phyloP scores from a whole-genome alignment of 2,113 vertebrate species.

The Podarcis cretensis region DNA sequence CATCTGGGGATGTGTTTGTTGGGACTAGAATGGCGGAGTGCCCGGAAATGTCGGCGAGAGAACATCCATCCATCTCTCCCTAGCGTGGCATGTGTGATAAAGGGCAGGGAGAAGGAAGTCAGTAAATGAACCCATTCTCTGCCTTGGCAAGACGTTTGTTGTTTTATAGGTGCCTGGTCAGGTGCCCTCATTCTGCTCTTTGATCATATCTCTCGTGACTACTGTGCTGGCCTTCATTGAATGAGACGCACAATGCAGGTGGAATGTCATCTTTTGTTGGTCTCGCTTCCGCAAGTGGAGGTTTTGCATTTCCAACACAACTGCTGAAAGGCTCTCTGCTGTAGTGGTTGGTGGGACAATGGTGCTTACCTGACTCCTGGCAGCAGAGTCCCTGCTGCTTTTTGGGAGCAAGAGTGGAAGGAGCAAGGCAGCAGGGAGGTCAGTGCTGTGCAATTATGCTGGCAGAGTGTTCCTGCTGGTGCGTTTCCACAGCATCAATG shows the following conservation, averaged over 20 bases:
- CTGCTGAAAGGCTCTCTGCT: neutral
- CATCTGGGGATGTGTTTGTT: neutral
- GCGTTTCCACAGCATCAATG: neutral
- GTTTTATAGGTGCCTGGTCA: neutral
- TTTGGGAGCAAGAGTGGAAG: too few relatives aligned
- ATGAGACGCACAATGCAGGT: neutral
- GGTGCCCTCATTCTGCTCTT: neutral
- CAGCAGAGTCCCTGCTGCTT: too few relatives aligned
- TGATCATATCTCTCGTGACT: neutral
- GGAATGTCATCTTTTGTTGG: neutral
- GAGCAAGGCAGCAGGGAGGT: too few relatives aligned
- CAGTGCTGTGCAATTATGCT: too few relatives aligned
- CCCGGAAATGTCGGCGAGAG: neutral
- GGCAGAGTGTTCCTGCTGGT: neutral
- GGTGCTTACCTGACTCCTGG: too few relatives aligned
- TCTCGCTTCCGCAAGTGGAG: neutral
- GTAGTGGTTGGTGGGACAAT: too few relatives aligned
- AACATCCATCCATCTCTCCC: constrained; percentile 16
- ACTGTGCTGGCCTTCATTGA: neutral
- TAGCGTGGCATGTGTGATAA: neutral
- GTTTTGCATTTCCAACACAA: too few relatives aligned
- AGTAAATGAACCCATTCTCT: neutral
- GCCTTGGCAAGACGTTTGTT: neutral
- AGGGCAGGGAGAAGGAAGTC: constrained; percentile 2
- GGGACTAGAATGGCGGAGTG: neutral